Conservation (phyloP, 1,140 invertebrate species). For the Samia ricini region DNA sequence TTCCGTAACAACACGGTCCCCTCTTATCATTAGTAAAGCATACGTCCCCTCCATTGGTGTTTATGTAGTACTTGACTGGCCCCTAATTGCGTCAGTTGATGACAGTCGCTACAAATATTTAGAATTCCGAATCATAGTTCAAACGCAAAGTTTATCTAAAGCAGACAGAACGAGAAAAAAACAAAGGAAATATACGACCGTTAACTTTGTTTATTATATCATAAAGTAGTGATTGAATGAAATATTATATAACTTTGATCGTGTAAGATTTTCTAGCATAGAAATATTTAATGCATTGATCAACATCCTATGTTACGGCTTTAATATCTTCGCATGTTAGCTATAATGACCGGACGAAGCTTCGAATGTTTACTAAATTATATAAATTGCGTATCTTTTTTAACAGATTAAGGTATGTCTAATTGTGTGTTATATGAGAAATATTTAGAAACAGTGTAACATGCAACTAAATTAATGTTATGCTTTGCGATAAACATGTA, state of each 20-base stretch:
- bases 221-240: neutral
- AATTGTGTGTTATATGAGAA: neutral
- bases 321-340: neutral
- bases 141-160: neutral
- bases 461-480: neutral
- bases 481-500: too few relatives aligned
- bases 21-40: too few relatives aligned
- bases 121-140: neutral
- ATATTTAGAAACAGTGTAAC: neutral
- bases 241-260: neutral
- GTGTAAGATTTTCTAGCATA: neutral
- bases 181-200: neutral
- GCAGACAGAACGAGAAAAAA: neutral
- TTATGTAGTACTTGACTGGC: neutral
- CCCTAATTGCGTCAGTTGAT: neutral
- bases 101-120: neutral
- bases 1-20: too few relatives aligned
- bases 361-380: neutral
- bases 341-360: neutral
- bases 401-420: neutral
- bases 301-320: neutral
- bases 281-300: neutral
- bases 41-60: too few relatives aligned
- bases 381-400: neutral
- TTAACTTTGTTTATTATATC: neutral